Base-by-base conservation (phyloP, 2,888 invertebrate species). In the Aphidoletes aphidimyza region DNA sequence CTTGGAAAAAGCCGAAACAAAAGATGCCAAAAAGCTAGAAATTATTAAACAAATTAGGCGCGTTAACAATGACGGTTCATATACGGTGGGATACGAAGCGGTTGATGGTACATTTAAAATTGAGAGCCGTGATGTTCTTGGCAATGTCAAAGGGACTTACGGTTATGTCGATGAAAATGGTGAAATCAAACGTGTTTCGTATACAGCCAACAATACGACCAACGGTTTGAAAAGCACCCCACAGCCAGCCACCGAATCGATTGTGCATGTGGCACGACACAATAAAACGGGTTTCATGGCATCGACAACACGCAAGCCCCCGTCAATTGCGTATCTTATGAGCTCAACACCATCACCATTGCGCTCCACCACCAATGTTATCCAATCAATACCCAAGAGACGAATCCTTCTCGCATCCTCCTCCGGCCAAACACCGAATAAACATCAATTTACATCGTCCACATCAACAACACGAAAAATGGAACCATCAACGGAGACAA, bases 51-150 rank as follows among this genome's bases (percentile, higher is more conserved):
- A 95, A 89, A 95, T 96, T 87, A 93, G 95, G 86, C 92, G 94
- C 88, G 91, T 95, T 1, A 96, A 96, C 88, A 94, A 94, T 84
- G 96, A 96, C 88, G 96, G 96, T 39, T 95, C 95, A 0, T 96
- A 96, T 88, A 95, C 95, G 0, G 95, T 95, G 86, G 96, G 96
- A 0, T 96, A 95, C 88, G 96, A 96, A 90, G 95, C 95, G 1
- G 95, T 94, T 84, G 96, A 96, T 89, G 96, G 96, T 3, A 94
- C 95, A 0, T 96, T 95, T 89, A 95, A 96, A 91, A 95, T 95
- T 85, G 95, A 95, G 90, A 95, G 94, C 87, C 91, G 95, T 86
- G 95, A 95, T 89, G 94, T 94, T 83, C 90, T 93, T 86, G 95
- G 95, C 11, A 94, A 95, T 89, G 94, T 95, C 86, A 95, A 95